Conservation (phyloP, 2,888 invertebrate species). For the Caenorhabditis auriculariae region DNA sequence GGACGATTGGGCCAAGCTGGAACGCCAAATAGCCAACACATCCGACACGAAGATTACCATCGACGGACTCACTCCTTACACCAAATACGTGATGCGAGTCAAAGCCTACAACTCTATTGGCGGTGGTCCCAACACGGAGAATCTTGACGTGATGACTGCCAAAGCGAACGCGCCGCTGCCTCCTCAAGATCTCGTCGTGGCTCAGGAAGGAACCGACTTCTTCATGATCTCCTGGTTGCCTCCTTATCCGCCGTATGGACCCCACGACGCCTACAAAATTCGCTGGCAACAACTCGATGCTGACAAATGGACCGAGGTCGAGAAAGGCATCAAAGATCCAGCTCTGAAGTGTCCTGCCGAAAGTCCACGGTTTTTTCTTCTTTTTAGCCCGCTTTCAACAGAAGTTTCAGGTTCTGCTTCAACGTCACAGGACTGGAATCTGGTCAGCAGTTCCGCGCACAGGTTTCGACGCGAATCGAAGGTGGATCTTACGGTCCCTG, state of each 20-base stretch:
- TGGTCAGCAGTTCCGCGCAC: slow-evolving; percentile 60
- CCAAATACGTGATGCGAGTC: slow-evolving; percentile 62
- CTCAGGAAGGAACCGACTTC: slow-evolving; percentile 61
- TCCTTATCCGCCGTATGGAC: slow-evolving; percentile 64
- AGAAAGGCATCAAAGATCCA: slow-evolving; percentile 51
- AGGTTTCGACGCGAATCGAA: slow-evolving; percentile 55
- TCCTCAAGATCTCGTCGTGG: slow-evolving; percentile 62
- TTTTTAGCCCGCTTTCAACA: slow-evolving; percentile 19
- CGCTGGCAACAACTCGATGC: slow-evolving; percentile 56
- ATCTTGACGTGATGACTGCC: slow-evolving; percentile 62
- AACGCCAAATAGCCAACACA: slow-evolving; percentile 63
- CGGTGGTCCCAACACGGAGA: slow-evolving; percentile 63
- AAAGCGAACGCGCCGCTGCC: slow-evolving; percentile 62
- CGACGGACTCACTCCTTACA: slow-evolving; percentile 63
- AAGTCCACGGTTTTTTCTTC: slow-evolving; percentile 55
- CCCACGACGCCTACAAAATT: slow-evolving; percentile 62
- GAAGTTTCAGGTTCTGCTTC: slow-evolving; percentile 51
- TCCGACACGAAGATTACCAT: slow-evolving; percentile 57
- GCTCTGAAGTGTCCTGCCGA: slow-evolving; percentile 55
- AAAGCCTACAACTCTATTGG: slow-evolving; percentile 63
- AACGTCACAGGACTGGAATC: slow-evolving; percentile 60
- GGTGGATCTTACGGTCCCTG: slow-evolving; percentile 62
- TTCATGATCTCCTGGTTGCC: slow-evolving; percentile 63
- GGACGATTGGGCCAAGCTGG: slow-evolving; percentile 64
- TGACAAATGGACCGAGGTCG: slow-evolving; percentile 54